Base-by-base conservation (phyloP, 2,888 invertebrate genomes). In the Cotesia congregata region DNA sequence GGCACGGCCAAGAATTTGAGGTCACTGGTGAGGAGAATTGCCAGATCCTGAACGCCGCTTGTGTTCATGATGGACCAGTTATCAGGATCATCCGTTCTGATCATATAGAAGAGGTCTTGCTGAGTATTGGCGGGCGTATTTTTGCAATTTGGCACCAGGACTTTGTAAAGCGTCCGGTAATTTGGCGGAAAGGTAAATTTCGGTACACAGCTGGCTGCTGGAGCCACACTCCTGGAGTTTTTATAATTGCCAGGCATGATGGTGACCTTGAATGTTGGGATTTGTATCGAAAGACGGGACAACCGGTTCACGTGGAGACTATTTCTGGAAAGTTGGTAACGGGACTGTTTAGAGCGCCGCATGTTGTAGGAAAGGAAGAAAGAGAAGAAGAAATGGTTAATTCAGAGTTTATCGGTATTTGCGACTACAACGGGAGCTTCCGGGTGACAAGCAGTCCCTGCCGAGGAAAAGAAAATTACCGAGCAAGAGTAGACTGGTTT, bases 231-330 rank as follows among this genome's bases (percentile, higher is more conserved):
- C 93, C 95, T 0, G 93, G 94, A 67, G 91, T 94, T 39, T 91
- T 96, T 80, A 93, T 93, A 83, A 89, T 96, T 64, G 91, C 93
- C 0, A 93, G 94, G 30, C 90, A 90, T 5, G 94, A 95, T 89
- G 96, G 96, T 1, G 92, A 91, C 78, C 90, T 96, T 17, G 96
- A 97, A 88, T 92, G 93, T 3, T 97, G 97, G 97, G 94, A 96
- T 88, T 89, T 97, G 73, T 90, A 94, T 77, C 90, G 92, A 74
- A 91, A 92, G 83, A 93, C 93, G 79, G 93, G 95, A 81, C 91
- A 92, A 78, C 93, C 95, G 0, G 91, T 93, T 69, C 91, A 93
- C 64, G 90, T 92, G 0, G 92, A 94, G 86, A 92, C 91, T 73
- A 90, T 94, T n/a, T 94, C 95, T 2, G 93, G 77, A 15, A 78